Conservation (phyloP, 2,797 vertebrate genomes). For the Pipistrellus kuhlii region DNA sequence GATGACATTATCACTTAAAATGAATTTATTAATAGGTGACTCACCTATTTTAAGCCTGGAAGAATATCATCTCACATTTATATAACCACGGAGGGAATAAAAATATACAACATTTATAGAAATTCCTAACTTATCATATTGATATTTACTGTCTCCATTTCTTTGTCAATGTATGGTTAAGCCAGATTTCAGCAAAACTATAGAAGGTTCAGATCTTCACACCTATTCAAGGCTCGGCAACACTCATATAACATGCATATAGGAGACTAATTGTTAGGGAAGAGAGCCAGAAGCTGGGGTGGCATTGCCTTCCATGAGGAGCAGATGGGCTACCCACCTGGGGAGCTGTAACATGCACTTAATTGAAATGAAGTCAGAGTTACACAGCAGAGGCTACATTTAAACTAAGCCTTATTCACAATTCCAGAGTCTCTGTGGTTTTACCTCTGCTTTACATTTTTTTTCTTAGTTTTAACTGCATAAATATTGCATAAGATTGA, state of each 20-base stretch:
- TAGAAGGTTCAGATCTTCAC: background rate
- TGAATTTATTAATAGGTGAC: background rate
- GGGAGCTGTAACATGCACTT: slow-evolving; percentile 59
- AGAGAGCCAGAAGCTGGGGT: slow-evolving; percentile 49
- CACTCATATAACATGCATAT: slow-evolving; percentile 43
- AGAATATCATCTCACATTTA: slow-evolving; percentile 33
- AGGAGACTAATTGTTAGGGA: slow-evolving; percentile 46
- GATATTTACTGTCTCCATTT: slow-evolving; percentile 1
- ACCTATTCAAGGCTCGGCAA: background rate
- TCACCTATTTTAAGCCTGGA: slow-evolving; percentile 26
- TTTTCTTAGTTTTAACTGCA: background rate
- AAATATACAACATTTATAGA: background rate
- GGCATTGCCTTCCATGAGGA: slow-evolving; percentile 45
- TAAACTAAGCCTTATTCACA: background rate
- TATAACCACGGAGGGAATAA: background rate
- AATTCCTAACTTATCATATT: background rate
- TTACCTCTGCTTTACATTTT: slow-evolving; percentile 24
- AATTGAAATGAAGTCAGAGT: slow-evolving; percentile 72
- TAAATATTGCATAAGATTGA: slow-evolving; percentile 21
- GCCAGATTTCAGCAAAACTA: background rate
- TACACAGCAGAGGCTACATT: slow-evolving; percentile 32
- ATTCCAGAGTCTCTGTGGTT: slow-evolving; percentile 4
- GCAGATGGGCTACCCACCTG: slow-evolving; percentile 63
- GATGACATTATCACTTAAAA: slow-evolving; percentile 24
- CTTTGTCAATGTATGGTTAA: slow-evolving; percentile 15